Evolutionary conservation across 2,797 vertebrate species (phyloP).

Genomic region (Acipenser oxyrinchus): DNA sequence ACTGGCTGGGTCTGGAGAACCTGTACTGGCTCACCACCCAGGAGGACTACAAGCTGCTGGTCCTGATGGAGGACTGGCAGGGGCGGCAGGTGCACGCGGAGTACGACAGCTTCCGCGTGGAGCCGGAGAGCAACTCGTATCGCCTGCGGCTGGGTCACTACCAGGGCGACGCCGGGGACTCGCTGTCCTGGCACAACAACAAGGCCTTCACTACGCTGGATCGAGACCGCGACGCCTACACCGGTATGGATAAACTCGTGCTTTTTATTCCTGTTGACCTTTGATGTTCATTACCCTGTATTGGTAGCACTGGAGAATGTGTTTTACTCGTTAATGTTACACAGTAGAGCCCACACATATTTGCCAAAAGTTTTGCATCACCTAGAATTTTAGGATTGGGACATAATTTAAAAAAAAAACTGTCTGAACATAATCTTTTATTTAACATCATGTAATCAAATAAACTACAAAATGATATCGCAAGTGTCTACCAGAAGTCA

Average conservation of each 20-base stretch:
- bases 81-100: slow-evolving; percentile 69
- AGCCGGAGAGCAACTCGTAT: slow-evolving; percentile 79
- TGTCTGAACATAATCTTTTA: no score
- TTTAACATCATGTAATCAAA: no score
- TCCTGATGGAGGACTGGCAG: slow-evolving; percentile 82
- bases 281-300: no score
- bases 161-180: slow-evolving; percentile 76
- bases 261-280: no score
- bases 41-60: slow-evolving; percentile 64
- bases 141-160: slow-evolving; percentile 76
- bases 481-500: no score
- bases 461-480: no score
- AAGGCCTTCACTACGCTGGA: slow-evolving; percentile 86
- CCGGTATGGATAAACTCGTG: slow-evolving; percentile 48
- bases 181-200: slow-evolving; percentile 84
- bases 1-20: slow-evolving; percentile 83
- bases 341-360: neutral
- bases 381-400: no score
- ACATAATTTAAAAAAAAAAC: no score
- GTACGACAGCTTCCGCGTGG: slow-evolving; percentile 73
- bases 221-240: slow-evolving; percentile 74
- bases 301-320: neutral
- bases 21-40: slow-evolving; percentile 75
- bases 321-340: neutral
- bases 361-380: no score